phyloP scores from a whole-genome alignment of 2,888 invertebrate species.

The Epirrita christyi region DNA sequence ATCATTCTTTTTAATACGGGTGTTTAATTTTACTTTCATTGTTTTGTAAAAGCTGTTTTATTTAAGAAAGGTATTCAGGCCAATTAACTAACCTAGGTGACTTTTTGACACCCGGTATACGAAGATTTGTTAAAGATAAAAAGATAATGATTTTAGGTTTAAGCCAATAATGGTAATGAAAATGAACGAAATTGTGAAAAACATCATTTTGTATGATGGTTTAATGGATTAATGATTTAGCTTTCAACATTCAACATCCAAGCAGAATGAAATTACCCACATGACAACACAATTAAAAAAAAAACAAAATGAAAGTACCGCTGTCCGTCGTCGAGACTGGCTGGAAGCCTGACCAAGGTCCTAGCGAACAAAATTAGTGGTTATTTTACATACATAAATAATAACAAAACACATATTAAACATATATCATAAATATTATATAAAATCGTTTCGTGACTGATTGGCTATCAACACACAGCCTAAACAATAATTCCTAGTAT shows the following conservation, averaged over 20 bases:
- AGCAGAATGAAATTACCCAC: slow-evolving; percentile 1
- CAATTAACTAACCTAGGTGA: no score
- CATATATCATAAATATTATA: background rate
- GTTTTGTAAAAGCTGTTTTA: background rate
- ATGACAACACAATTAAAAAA: slow-evolving; percentile 36
- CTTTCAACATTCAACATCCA: background rate
- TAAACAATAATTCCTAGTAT: no score
- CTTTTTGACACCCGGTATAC: no score
- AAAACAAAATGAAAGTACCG: slow-evolving; percentile 62
- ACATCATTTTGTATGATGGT: background rate
- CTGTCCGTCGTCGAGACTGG: slow-evolving; percentile 66
- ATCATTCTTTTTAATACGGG: background rate
- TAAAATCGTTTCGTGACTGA: no score
- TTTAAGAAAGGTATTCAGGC: no score
- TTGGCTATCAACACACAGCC: no score
- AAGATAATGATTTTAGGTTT: background rate
- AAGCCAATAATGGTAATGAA: slow-evolving; percentile 18
- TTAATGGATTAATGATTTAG: background rate
- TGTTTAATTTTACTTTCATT: background rate
- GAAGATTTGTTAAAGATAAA: background rate
- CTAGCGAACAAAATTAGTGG: slow-evolving; percentile 74
- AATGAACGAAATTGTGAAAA: slow-evolving; percentile 25
- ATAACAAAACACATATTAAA: slow-evolving; percentile 12
- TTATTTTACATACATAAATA: slow-evolving; percentile 41
- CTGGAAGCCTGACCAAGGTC: slow-evolving; percentile 73